These are phyloP conservation scores for Caenorhabditis brenneri DNA, from an alignment of 1,140 invertebrate genomes.

Conservation along the genomic window DNA sequence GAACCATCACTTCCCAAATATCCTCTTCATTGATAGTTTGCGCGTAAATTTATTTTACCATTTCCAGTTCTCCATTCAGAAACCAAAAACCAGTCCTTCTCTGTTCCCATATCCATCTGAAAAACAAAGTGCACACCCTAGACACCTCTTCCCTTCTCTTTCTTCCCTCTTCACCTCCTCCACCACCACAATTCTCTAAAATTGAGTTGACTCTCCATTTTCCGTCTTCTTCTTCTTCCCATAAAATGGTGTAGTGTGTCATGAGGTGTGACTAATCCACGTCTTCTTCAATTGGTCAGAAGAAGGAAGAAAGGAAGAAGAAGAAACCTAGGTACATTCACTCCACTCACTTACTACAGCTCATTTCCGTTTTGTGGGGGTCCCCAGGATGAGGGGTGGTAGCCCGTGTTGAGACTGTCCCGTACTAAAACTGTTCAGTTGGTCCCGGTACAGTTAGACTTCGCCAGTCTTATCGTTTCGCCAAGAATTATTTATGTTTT, in stretches of 20 bases:
- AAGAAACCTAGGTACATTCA: background rate
- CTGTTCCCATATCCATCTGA: background rate
- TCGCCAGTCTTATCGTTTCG: too few species aligned
- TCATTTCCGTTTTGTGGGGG: background rate
- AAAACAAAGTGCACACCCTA: background rate
- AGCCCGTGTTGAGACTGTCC: too few species aligned
- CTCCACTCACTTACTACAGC: background rate
- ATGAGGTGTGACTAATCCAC: constrained; percentile 30
- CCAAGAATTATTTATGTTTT: too few species aligned
- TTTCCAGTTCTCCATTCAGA: background rate
- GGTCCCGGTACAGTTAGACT: too few species aligned
- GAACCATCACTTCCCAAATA: too few species aligned
- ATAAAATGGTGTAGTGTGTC: background rate
- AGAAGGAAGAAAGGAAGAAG: background rate
- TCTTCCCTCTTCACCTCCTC: too few species aligned
- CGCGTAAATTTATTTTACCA: background rate
- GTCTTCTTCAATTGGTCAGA: constrained; percentile 21
- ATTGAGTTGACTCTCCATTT: background rate
- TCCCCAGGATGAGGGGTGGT: too few species aligned
- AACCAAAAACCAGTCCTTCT: background rate
- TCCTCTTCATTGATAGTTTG: too few species aligned
- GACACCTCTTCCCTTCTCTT: background rate
- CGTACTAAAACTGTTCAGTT: too few species aligned
- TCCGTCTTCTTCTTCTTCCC: background rate
- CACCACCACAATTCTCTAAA: background rate